Base-by-base conservation (phyloP, 2,797 vertebrate species). In the Coregonus suidteri region DNA sequence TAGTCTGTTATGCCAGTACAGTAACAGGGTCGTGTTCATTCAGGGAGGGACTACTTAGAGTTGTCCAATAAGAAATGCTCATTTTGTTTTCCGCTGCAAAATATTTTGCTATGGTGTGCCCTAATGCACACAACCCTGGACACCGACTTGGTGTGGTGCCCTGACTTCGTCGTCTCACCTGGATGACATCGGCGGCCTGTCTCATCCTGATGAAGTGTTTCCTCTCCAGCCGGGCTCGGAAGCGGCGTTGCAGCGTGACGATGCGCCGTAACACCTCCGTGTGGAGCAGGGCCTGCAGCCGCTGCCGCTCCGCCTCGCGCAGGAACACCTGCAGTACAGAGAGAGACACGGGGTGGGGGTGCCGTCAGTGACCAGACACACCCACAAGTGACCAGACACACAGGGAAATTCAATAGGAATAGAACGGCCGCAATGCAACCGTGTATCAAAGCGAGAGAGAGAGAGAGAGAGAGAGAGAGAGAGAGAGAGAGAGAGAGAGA, bases 231-330 rank as follows among this genome's bases (percentile, higher is more conserved):
- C 95, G 77, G 35, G 94, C 94, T 82, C 96, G 93, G 90, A 98
- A 96, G 94, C 96, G 96, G 7, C 88, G 94, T 85, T 99, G 97
- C 83, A 99, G 86, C 11, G 93, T 81, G 0, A 92, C 85, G 34
- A 99, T 99, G 30, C 97, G 92, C 73, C 91, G 93, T 83, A 99
- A 89, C 59, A 99, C 98, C 75, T 98, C 98, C 87, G 94, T 95
- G 79, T 99, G 98, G 68, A 99, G 95, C 84, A 95, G 86, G 74
- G 95, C 95, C 88, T 98, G 97, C 6, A 99, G 91, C 7, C 94
- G 92, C 88, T 99, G 97, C 1, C 98, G 93, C 78, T 96, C 96
- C 2, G 87, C 92, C 78, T 99, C 98, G 77, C 96, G 96, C 87
- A 99, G 67, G 81, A 99, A 99, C 75, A 99, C 96, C 98, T 99